Evolutionary conservation across 2,113 vertebrate species (phyloP).

Genomic region (Talpa occidentalis): DNA sequence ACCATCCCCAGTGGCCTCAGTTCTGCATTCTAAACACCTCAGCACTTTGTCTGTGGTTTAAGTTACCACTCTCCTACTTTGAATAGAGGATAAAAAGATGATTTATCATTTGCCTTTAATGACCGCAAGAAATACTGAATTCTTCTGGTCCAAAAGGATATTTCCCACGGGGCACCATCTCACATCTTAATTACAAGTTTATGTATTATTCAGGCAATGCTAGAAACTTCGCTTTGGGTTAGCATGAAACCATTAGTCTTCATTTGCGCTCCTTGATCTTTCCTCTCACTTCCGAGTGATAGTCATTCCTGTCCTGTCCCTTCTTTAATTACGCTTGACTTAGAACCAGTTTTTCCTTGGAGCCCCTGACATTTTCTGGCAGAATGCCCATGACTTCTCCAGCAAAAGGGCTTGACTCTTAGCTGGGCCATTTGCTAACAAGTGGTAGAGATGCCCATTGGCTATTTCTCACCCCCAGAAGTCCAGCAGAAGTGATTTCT

Average conservation of each 20-base stretch:
- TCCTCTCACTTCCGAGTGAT: conserved; percentile 43
- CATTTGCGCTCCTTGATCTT: conserved; percentile 16
- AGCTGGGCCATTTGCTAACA: neutral
- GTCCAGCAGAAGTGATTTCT: neutral
- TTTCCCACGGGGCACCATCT: conserved; percentile 69
- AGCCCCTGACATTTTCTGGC: neutral
- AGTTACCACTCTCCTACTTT: conserved; percentile 34
- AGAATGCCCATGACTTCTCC: neutral
- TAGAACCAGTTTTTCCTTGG: conserved; percentile 32
- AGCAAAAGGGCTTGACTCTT: neutral
- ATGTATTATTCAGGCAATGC: conserved; percentile 77
- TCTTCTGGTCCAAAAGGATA: conserved; percentile 62
- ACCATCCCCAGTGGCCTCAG: neutral
- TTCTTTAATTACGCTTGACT: conserved; percentile 52
- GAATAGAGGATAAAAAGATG: conserved; percentile 55
- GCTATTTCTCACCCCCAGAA: neutral
- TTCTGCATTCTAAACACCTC: conserved; percentile 29
- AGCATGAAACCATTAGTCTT: conserved; percentile 58
- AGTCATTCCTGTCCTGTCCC: neutral
- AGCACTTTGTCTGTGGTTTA: conserved; percentile 34
- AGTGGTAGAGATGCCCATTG: neutral
- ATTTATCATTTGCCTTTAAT: conserved; percentile 73
- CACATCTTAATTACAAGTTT: conserved; percentile 79
- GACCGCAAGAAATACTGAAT: conserved; percentile 72
- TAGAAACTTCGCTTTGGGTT: conserved; percentile 56